Evolutionary conservation across 2,113 vertebrate genomes (phyloP).

Genomic region (Tetrax tetrax): DNA sequence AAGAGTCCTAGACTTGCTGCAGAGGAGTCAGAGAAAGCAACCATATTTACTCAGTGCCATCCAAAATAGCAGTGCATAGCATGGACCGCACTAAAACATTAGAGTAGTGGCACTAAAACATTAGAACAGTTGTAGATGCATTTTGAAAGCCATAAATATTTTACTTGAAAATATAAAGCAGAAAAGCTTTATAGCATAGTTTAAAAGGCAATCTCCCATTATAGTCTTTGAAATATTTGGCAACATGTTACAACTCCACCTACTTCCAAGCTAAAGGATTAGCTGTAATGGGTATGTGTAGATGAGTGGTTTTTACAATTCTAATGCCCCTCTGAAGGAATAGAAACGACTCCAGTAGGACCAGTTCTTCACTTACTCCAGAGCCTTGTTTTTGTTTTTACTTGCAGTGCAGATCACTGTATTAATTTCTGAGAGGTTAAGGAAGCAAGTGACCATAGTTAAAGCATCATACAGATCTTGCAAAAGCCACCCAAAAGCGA

Average conservation of each 20-base stretch:
- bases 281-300: not conserved
- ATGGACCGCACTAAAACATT: not conserved
- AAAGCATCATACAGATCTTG: not conserved
- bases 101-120: not conserved
- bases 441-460: not conserved
- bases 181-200: not conserved
- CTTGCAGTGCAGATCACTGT: not conserved
- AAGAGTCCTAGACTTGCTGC: not conserved
- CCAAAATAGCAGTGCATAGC: not conserved
- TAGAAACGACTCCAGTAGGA: not conserved
- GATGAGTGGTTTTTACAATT: not conserved
- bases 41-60: not conserved
- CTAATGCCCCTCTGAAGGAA: not conserved
- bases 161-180: not conserved
- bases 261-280: not conserved
- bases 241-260: not conserved
- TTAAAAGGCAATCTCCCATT: not conserved
- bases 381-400: not conserved
- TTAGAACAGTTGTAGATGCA: not conserved
- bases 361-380: not conserved
- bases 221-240: not conserved
- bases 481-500: not conserved
- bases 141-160: not conserved
- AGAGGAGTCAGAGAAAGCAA: not conserved
- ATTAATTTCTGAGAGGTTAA: not conserved